Percentiles rank a stretch among this genome's conserved stretches.
Conservation (phyloP, 2,888 invertebrate species). For the Liopterus haemorrhoidalis region DNA sequence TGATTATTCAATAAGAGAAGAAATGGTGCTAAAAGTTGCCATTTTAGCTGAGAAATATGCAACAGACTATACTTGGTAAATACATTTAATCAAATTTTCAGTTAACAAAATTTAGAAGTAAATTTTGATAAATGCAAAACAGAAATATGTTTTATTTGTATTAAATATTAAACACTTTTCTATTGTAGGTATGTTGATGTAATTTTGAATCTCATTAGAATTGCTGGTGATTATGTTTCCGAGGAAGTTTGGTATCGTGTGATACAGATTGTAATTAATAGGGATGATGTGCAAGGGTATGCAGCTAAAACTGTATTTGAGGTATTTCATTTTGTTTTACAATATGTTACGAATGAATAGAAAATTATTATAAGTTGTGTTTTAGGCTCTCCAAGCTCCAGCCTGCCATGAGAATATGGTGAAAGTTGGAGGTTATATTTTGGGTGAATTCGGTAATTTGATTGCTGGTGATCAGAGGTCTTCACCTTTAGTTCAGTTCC, state of each 20-base stretch:
- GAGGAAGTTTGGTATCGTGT: constrained; percentile 99
- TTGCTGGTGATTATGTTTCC: constrained; percentile 99
- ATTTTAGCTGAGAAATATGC: constrained; percentile 99
- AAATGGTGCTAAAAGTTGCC: constrained; percentile 99
- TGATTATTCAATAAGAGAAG: constrained; percentile 98
- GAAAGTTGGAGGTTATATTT: constrained; percentile 98
- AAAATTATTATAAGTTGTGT: constrained; percentile 22
- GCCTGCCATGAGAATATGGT: constrained; percentile 99
- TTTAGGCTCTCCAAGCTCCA: constrained; percentile 87
- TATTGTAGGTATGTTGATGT: constrained; percentile 73
- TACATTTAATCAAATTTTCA: too few species aligned
- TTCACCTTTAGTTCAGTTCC: constrained; percentile 95
- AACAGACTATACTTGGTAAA: constrained; percentile 96
- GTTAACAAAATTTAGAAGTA: too few species aligned
- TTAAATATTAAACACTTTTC: constrained; percentile 8
- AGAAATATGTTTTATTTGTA: constrained; percentile 6
- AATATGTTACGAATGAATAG: constrained; percentile 5
- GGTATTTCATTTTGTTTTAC: constrained; percentile 43
- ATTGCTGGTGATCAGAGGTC: constrained; percentile 98
- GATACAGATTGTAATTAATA: constrained; percentile 98
- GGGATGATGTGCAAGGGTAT: constrained; percentile 99
- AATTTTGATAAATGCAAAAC: too few species aligned
- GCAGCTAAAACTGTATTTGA: constrained; percentile 99
- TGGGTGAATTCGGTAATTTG: constrained; percentile 98
- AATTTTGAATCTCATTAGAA: constrained; percentile 95